Evolutionary conservation across 2,797 vertebrate species (phyloP).

Genomic region (Rhinoraja longicauda): DNA sequence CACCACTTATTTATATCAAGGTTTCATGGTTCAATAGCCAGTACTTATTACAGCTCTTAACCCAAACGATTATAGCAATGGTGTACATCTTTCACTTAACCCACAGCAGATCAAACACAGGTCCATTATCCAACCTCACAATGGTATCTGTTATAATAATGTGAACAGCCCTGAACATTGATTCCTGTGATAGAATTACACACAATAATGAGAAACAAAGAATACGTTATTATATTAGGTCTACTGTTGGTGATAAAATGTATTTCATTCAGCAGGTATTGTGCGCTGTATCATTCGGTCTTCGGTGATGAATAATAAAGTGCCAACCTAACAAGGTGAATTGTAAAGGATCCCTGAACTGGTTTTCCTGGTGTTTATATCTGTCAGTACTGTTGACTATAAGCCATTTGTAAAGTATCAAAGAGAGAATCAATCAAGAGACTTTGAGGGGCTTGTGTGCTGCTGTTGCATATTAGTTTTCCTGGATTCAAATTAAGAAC

Average conservation of each 20-base stretch:
- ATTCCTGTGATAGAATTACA: not conserved
- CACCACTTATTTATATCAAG: not conserved
- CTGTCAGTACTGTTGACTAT: not conserved
- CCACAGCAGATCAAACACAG: not conserved
- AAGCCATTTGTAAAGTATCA: not conserved
- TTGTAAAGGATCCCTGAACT: not conserved
- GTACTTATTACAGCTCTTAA: not conserved
- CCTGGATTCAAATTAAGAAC: not conserved
- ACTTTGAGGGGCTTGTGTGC: not conserved
- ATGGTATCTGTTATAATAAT: not conserved
- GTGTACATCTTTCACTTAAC: not conserved
- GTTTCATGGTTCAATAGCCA: not conserved
- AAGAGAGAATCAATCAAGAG: not conserved
- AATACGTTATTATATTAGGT: not conserved
- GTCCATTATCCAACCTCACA: not conserved
- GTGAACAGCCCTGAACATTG: not conserved
- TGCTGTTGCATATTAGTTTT: not conserved
- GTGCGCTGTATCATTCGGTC: not conserved
- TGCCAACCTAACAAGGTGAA: not conserved
- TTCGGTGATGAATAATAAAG: not conserved
- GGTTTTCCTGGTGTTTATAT: not conserved
- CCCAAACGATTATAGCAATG: not conserved
- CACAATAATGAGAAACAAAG: not conserved
- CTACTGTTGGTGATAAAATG: not conserved
- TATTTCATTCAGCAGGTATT: not conserved